Percentiles rank a stretch among this genome's conserved stretches.
Conservation (phyloP, 1,140 invertebrate species). For the Diabrotica virgifera region DNA sequence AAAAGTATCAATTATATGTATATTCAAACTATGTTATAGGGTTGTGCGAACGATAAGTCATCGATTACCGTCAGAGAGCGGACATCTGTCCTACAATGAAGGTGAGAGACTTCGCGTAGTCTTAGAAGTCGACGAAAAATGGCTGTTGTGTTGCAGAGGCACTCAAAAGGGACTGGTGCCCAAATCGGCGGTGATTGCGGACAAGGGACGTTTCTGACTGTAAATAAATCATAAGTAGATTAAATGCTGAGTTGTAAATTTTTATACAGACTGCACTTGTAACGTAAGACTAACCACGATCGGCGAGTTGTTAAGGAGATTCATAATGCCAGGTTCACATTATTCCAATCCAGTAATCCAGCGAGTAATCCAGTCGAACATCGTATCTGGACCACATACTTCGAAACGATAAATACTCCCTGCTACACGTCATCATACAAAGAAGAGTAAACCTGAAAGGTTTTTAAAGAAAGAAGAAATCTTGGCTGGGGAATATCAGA, state of each 20-base stretch:
- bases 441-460: too few relatives aligned
- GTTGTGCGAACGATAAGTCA: constrained; percentile 72
- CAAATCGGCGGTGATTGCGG: constrained; percentile 62
- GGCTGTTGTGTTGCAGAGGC: constrained; percentile 71
- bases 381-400: too few relatives aligned
- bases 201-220: constrained; percentile 36
- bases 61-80: constrained; percentile 68
- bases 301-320: too few relatives aligned
- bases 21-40: constrained; percentile 51
- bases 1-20: too few relatives aligned
- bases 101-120: constrained; percentile 71
- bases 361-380: too few relatives aligned
- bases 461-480: too few relatives aligned
- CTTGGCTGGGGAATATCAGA: too few relatives aligned
- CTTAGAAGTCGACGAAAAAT: constrained; percentile 73
- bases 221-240: constrained; percentile 11
- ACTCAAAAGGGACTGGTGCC: constrained; percentile 77
- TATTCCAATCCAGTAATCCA: too few relatives aligned
- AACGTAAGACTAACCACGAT: constrained; percentile 25
- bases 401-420: too few relatives aligned
- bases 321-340: too few relatives aligned
- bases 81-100: constrained; percentile 75
- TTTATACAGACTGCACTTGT: constrained; percentile 35
- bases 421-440: too few relatives aligned
- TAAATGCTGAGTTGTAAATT: constrained; percentile 17